Conservation (phyloP, 2,797 vertebrate genomes). For the Gallinago nigripennis region DNA sequence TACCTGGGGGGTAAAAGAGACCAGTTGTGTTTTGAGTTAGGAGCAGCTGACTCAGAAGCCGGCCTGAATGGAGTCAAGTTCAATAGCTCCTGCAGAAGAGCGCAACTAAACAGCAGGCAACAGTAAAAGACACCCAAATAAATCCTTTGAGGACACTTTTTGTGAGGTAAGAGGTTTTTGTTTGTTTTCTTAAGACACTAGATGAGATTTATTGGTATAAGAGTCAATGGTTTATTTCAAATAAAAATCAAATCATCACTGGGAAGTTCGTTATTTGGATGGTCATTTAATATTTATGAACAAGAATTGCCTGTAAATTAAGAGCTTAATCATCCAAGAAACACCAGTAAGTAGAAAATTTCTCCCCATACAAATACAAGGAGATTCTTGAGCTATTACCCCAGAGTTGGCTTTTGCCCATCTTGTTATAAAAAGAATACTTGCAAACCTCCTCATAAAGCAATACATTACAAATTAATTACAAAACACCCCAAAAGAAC, state of each 20-base stretch:
- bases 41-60: background rate
- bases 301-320: background rate
- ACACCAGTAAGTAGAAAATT: background rate
- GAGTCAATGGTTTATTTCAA: background rate
- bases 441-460: background rate
- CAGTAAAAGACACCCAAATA: background rate
- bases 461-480: background rate
- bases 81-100: background rate
- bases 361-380: background rate
- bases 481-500: background rate
- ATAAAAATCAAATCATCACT: background rate
- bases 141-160: background rate
- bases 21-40: background rate
- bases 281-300: background rate
- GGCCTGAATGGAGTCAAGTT: background rate
- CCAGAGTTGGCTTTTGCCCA: background rate
- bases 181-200: background rate
- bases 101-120: background rate
- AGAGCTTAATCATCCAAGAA: background rate
- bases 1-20: background rate
- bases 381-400: background rate
- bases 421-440: background rate
- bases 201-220: background rate
- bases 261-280: background rate
- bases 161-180: background rate